Evolutionary conservation across 1,140 invertebrate genomes (phyloP).

Genomic region (Calephelis nemesis): DNA sequence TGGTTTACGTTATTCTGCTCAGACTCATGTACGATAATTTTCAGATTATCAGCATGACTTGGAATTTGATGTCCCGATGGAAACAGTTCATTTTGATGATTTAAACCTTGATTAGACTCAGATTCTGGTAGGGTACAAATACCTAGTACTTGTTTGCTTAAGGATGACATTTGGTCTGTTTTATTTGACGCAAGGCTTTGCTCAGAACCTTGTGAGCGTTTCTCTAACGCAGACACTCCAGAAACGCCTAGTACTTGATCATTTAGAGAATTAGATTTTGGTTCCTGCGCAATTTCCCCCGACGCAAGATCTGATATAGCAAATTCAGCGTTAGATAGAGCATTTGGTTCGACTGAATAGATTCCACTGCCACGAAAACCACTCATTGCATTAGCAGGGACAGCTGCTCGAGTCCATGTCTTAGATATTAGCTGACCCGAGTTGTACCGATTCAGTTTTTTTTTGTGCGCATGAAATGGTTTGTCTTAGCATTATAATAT

Average conservation of each 20-base stretch:
- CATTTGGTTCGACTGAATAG: constrained; percentile 34
- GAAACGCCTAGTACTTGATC: constrained; percentile 27
- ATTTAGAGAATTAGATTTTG: constrained; percentile 24
- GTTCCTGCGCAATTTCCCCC: constrained; percentile 27
- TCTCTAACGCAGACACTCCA: constrained; percentile 21
- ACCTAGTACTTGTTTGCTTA: constrained; percentile 31
- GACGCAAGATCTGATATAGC: constrained; percentile 33
- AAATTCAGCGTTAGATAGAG: constrained; percentile 37
- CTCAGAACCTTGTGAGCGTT: constrained; percentile 23
- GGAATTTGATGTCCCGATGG: constrained; percentile 20
- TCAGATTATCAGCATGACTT: constrained; percentile 26
- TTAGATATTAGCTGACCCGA: constrained; percentile 35
- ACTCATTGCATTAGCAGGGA: constrained; percentile 37
- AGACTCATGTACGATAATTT: constrained; percentile 27
- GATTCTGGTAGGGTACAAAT: constrained; percentile 30
- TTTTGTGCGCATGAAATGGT: constrained; percentile 36
- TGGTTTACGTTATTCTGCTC: constrained; percentile 35
- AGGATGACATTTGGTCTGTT: constrained; percentile 26
- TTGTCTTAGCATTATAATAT: constrained; percentile 35
- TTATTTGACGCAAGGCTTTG: constrained; percentile 23
- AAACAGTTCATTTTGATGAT: constrained; percentile 24
- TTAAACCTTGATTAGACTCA: constrained; percentile 30
- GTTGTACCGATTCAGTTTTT: constrained; percentile 34
- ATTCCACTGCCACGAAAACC: constrained; percentile 44
- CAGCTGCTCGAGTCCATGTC: constrained; percentile 42